Evolutionary conservation across 2,888 invertebrate species (phyloP).

Genomic region (Dryomyza anilis): DNA sequence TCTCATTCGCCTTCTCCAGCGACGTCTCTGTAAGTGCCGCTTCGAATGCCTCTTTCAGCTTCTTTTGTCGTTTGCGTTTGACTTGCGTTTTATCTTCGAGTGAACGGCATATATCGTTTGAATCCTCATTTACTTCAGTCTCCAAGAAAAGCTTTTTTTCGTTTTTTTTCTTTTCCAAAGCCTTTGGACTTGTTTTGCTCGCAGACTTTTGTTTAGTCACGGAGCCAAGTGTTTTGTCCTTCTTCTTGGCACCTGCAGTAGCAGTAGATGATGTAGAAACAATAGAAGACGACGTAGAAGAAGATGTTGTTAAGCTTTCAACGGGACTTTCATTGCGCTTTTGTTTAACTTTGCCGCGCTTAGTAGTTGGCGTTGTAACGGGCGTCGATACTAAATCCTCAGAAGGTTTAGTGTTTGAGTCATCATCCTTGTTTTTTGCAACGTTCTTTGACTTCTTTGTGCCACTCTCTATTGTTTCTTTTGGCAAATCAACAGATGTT

Average conservation of each 20-base stretch:
- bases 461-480: neutral
- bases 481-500: neutral
- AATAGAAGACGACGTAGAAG: too few species aligned
- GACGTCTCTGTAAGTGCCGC: slow-evolving; percentile 33
- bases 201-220: too few species aligned
- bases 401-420: neutral
- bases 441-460: too few species aligned
- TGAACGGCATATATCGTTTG: neutral
- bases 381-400: neutral
- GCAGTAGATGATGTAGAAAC: neutral
- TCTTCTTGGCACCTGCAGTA: slow-evolving; percentile 8
- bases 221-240: slow-evolving; percentile 13
- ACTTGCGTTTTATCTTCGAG: slow-evolving; percentile 36
- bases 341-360: slow-evolving; percentile 20
- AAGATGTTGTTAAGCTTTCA: neutral
- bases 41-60: slow-evolving; percentile 40
- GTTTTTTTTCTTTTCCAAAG: slow-evolving; percentile 19
- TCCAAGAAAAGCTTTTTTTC: slow-evolving; percentile 29
- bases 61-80: slow-evolving; percentile 39
- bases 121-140: slow-evolving; percentile 19
- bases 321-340: neutral
- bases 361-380: slow-evolving; percentile 13
- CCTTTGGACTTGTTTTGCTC: slow-evolving; percentile 22
- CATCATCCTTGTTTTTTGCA: too few species aligned
- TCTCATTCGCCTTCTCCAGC: neutral